These are phyloP conservation scores for Cosmorhoe ocellata DNA, from an alignment of 2,888 invertebrate species.

Conservation along the genomic window DNA sequence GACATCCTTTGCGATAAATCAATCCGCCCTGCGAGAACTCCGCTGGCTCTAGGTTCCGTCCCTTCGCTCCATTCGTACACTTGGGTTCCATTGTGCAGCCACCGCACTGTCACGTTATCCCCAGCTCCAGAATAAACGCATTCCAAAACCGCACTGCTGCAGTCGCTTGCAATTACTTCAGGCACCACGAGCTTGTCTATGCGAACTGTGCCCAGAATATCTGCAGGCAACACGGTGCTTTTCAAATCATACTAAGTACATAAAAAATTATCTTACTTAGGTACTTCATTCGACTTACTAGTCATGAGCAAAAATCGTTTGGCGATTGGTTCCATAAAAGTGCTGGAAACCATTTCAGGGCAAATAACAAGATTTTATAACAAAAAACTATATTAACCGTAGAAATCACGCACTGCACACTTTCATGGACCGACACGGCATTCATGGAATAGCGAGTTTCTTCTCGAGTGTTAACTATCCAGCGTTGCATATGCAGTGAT, in stretches of 20 bases:
- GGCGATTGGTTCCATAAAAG: conserved; percentile 25
- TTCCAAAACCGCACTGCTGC: conserved; percentile 36
- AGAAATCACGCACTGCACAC: background rate
- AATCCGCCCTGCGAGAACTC: conserved; percentile 35
- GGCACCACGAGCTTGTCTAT: conserved; percentile 47
- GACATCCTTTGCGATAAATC: conserved; percentile 36
- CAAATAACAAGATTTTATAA: background rate
- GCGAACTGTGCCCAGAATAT: conserved; percentile 38
- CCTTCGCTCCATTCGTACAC: conserved; percentile 44
- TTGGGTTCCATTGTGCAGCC: conserved; percentile 41
- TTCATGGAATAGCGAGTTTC: conserved; percentile 1
- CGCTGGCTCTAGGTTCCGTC: conserved; percentile 32
- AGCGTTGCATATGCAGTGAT: conserved; percentile 4
- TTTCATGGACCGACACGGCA: conserved; percentile 3
- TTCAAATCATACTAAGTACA: too few species aligned
- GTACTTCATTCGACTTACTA: conserved; percentile 31
- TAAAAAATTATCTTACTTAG: too few species aligned
- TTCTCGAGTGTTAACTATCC: background rate
- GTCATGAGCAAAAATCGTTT: conserved; percentile 33
- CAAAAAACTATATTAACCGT: background rate
- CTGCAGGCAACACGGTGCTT: conserved; percentile 21
- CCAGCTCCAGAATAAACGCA: conserved; percentile 40
- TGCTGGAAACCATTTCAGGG: conserved; percentile 22
- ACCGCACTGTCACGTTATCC: conserved; percentile 40
- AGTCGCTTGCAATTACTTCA: conserved; percentile 41